Conservation (phyloP, 2,113 vertebrate species). For the Gallinago paraguaiae region DNA sequence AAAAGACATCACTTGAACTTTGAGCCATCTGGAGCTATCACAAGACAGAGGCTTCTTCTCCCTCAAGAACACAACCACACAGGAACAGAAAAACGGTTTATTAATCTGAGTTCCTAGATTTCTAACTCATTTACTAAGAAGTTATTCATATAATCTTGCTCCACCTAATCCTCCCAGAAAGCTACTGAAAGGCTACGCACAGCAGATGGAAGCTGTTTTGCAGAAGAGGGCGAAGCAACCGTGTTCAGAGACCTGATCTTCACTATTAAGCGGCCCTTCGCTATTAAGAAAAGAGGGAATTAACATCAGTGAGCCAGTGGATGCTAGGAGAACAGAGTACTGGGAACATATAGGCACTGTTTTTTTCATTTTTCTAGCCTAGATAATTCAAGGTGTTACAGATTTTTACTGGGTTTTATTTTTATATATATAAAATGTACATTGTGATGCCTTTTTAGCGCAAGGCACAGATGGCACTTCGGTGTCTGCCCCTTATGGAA, state of each 20-base stretch:
- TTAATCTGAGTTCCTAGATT: neutral
- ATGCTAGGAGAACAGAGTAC: neutral
- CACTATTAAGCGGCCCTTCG: accelerated
- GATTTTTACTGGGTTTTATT: neutral
- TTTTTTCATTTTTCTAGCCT: neutral
- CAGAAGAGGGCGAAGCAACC: neutral
- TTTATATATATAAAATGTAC: neutral
- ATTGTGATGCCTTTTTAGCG: neutral
- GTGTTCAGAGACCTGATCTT: neutral
- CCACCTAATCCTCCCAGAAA: neutral
- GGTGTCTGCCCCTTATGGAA: neutral
- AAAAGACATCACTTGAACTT: neutral
- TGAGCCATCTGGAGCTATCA: neutral
- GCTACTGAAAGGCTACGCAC: accelerated
- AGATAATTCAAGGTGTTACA: neutral
- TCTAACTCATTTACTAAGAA: neutral
- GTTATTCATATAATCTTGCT: neutral
- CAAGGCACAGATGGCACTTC: neutral
- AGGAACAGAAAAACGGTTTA: neutral
- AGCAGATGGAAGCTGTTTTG: neutral
- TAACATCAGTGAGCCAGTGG: neutral
- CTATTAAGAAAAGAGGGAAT: too few relatives aligned
- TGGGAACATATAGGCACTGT: accelerated
- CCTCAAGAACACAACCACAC: neutral
- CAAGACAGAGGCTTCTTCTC: neutral